These are phyloP conservation scores for Lytechinus variegatus DNA, from an alignment of 35 echinoderm and acorn worm species.

Conservation along the genomic window DNA sequence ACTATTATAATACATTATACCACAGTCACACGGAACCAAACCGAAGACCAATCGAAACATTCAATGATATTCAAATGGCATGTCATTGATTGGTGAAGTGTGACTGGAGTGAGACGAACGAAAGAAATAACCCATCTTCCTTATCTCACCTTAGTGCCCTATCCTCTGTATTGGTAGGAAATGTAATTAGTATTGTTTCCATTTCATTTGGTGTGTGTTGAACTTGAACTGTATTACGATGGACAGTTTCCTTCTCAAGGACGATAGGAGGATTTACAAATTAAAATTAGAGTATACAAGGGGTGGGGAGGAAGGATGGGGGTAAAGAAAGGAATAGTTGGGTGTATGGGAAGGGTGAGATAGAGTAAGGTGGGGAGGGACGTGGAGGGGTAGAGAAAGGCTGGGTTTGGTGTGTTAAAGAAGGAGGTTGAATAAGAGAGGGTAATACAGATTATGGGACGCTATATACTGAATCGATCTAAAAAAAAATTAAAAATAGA, in stretches of 20 bases:
- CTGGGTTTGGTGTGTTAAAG: too few species aligned
- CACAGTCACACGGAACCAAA: background rate
- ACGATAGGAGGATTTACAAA: background rate
- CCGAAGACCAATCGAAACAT: too few species aligned
- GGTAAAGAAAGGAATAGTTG: background rate
- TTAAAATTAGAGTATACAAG: background rate
- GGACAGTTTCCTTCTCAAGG: background rate
- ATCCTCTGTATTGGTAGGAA: background rate
- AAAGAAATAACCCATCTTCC: background rate
- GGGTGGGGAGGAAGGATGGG: background rate
- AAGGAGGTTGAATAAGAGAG: too few species aligned
- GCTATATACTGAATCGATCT: too few species aligned
- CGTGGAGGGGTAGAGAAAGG: too few species aligned
- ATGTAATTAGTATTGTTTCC: slow-evolving; percentile 20
- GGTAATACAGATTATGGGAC: too few species aligned
- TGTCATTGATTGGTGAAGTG: too few species aligned
- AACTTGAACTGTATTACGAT: background rate
- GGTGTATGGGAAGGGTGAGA: background rate
- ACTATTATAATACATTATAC: background rate
- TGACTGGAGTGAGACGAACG: too few species aligned
- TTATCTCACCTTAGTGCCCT: background rate
- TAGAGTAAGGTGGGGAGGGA: too few species aligned
- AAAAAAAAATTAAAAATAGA: too few species aligned
- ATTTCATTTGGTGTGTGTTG: background rate
- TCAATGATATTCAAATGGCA: too few species aligned